A percentile compares a stretch with the other conserved stretches of the same genome.
phyloP scores from a whole-genome alignment of 1,140 invertebrate genomes.

The Papilio machaon region DNA sequence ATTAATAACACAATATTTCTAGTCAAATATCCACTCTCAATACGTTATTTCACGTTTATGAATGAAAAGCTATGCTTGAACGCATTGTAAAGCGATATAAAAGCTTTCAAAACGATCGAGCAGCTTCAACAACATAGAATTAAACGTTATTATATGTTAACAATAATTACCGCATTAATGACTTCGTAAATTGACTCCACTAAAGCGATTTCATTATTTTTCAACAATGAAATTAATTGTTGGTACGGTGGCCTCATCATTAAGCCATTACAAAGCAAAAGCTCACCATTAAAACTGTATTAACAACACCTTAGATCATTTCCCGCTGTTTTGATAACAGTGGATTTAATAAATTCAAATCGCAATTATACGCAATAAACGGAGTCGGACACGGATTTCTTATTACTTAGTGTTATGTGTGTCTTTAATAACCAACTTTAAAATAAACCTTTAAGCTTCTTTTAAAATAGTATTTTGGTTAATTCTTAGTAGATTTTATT shows the following conservation, averaged over 20 bases:
- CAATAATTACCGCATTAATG: constrained; percentile 41
- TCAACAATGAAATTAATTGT: constrained; percentile 58
- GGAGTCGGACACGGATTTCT: constrained; percentile 32
- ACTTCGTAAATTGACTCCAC: constrained; percentile 39
- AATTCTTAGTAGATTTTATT: neutral
- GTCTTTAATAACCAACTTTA: neutral
- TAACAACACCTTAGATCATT: constrained; percentile 63
- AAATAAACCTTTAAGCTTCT: neutral
- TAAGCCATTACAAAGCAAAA: constrained; percentile 64
- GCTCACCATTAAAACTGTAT: constrained; percentile 62
- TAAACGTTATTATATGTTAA: constrained; percentile 43
- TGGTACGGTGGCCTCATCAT: constrained; percentile 53
- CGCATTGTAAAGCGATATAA: neutral
- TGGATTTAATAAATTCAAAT: constrained; percentile 55
- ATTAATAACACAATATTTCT: neutral
- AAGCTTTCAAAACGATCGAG: neutral
- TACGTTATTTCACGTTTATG: neutral
- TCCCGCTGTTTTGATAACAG: constrained; percentile 53
- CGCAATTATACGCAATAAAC: constrained; percentile 60
- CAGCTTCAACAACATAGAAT: neutral
- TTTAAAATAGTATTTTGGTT: neutral
- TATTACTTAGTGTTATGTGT: neutral
- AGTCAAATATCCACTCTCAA: neutral
- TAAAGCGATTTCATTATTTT: constrained; percentile 53
- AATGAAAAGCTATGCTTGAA: neutral